A percentile compares a stretch with the other conserved stretches of the same genome.
These are phyloP conservation scores for Nothoprocta pentlandii DNA, from an alignment of 2,113 vertebrate genomes.

Conservation along the genomic window DNA sequence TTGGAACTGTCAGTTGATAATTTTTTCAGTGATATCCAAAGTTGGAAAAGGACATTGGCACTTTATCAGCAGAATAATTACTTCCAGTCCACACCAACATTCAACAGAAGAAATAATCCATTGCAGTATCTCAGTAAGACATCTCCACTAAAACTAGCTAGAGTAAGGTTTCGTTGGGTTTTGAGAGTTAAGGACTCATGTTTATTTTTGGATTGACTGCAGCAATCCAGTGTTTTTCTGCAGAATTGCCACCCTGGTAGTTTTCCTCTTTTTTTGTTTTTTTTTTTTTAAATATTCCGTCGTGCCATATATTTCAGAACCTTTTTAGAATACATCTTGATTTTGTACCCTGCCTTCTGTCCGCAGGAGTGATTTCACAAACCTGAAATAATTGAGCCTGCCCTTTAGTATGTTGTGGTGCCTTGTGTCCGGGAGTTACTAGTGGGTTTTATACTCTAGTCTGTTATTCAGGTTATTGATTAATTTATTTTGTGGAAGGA, in stretches of 20 bases:
- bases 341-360: no score
- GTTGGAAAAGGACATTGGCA: neutral
- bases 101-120: neutral
- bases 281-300: neutral
- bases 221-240: neutral
- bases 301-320: accelerated
- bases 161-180: neutral
- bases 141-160: neutral
- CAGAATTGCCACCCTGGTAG: neutral
- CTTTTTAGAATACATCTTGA: neutral
- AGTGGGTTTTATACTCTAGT: neutral
- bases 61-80: neutral
- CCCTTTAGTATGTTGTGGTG: neutral
- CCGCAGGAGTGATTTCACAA: neutral
- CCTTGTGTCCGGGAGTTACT: neutral
- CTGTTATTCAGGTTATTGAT: neutral
- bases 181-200: neutral
- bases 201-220: neutral
- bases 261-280: neutral
- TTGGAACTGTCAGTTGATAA: neutral
- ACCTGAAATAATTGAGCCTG: neutral
- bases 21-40: neutral
- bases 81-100: neutral
- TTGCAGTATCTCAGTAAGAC: neutral
- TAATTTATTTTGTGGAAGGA: neutral